Base-by-base conservation (phyloP, 2,113 vertebrate species). In the Marmota flaviventris region DNA sequence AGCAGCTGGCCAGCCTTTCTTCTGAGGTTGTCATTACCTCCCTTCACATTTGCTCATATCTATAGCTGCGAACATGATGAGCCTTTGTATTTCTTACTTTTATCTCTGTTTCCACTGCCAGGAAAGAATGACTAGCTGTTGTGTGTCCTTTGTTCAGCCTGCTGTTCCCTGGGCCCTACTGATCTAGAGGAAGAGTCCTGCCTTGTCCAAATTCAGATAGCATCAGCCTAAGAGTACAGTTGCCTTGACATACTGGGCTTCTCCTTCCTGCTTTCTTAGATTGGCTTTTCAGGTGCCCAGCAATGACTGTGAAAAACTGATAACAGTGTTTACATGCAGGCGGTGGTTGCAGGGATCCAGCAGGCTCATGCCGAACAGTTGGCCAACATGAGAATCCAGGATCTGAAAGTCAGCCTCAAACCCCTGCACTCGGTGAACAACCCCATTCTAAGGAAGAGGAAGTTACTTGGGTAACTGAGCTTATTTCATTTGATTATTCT, bases 321-420 rank as follows among this genome's bases (percentile, higher is more conserved):
- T 4, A 1, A 1, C 63, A 61, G 45, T 76, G 87, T 96, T 98
- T 93, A 51, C 84, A 0, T 97, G 94, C 98, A 99, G 99, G 99
- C 99, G 0, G 99, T 99, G 97, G 99, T 99, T 53, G 99, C 99
- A 34, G 99, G 99, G 58, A 99, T 99, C 97, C 99, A 99, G 97
- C 99, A 99, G 98, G 99, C 99, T 70, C 99, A 99, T 0, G 99
- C 99, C 0, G 99, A 99, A 91, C 99, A 99, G 95, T 97, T 99
- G 97, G 99, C 99, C 27, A 99, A 99, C 99, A 99, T 99, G 99
- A 99, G 99, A 97, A 99, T 99, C 98, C 99, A 99, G 96, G 99
- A 99, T 97, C 99, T 99, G 93, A 99, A 99, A 97, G 99, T 99
- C 98, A 99, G 99, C 98, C 99, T 99, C 92, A 99, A 99, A 82